Conservation (phyloP, 2,888 invertebrate species). For the Petrophora chlorosata region DNA sequence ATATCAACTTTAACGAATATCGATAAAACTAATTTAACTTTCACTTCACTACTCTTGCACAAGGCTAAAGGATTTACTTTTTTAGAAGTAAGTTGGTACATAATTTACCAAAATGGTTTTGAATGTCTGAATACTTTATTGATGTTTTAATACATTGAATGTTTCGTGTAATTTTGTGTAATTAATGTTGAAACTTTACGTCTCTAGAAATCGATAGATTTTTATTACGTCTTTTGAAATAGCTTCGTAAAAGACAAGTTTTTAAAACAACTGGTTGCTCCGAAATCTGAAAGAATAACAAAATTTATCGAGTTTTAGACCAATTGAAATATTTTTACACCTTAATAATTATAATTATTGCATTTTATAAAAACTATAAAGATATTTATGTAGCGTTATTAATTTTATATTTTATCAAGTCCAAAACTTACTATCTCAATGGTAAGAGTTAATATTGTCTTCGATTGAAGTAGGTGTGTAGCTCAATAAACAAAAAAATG, state of each 20-base stretch:
- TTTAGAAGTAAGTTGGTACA: neutral
- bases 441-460: slow-evolving; percentile 21
- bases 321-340: slow-evolving; percentile 16
- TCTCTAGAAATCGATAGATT: neutral
- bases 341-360: slow-evolving; percentile 20
- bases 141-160: slow-evolving; percentile 11
- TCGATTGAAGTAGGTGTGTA: slow-evolving; percentile 33
- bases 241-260: too few species aligned
- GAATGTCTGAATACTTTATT: slow-evolving; percentile 1
- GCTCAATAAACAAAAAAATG: neutral
- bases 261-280: too few species aligned
- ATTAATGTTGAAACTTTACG: slow-evolving; percentile 3
- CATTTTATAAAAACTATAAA: slow-evolving; percentile 26
- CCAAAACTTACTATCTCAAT: slow-evolving; percentile 8
- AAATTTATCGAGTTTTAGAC: slow-evolving; percentile 11
- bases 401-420: slow-evolving; percentile 22
- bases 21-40: slow-evolving; percentile 22
- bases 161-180: slow-evolving; percentile 10
- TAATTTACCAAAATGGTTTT: slow-evolving; percentile 14
- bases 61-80: slow-evolving; percentile 17
- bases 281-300: neutral
- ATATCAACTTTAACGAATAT: slow-evolving; percentile 19
- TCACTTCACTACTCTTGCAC: slow-evolving; percentile 34
- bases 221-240: slow-evolving; percentile 2
- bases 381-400: slow-evolving; percentile 17